phyloP scores from a whole-genome alignment of 2,888 invertebrate genomes.

The Mythimna pallens region DNA sequence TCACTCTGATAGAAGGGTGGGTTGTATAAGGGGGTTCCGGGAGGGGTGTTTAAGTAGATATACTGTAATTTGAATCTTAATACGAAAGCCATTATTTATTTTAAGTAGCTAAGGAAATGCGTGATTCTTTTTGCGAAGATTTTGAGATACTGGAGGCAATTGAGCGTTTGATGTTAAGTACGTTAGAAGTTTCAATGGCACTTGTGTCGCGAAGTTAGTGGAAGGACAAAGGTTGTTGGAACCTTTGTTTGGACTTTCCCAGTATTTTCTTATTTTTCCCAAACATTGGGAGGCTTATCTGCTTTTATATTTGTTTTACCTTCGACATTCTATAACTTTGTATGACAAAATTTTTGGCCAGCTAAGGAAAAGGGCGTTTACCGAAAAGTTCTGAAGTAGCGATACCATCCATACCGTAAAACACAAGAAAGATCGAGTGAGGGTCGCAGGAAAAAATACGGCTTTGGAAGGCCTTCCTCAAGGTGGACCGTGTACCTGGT shows the following conservation, averaged over 20 bases:
- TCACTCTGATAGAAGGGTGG: constrained; percentile 76
- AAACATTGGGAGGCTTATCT: constrained; percentile 5
- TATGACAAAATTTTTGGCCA: too few relatives aligned
- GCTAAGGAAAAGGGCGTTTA: too few relatives aligned
- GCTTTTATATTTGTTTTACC: not conserved
- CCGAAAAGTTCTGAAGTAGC: too few relatives aligned
- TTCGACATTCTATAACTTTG: too few relatives aligned
- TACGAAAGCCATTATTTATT: constrained; percentile 86
- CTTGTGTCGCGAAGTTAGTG: constrained; percentile 45
- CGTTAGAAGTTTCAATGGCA: constrained; percentile 62
- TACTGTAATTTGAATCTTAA: constrained; percentile 87
- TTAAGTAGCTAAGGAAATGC: constrained; percentile 82
- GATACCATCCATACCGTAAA: too few relatives aligned
- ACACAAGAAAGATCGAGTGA: too few relatives aligned
- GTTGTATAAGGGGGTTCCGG: constrained; percentile 77
- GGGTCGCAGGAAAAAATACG: too few relatives aligned
- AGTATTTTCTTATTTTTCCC: constrained; percentile 9
- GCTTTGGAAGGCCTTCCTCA: too few relatives aligned
- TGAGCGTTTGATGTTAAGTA: constrained; percentile 72
- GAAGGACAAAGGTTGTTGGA: constrained; percentile 36
- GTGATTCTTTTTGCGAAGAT: constrained; percentile 76
- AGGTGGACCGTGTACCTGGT: too few relatives aligned
- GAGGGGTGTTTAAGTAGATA: constrained; percentile 80
- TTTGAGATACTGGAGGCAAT: constrained; percentile 72
- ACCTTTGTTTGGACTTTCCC: constrained; percentile 26